Evolutionary conservation across 2,797 vertebrate species (phyloP).

Genomic region (Hippocampus kuda): DNA sequence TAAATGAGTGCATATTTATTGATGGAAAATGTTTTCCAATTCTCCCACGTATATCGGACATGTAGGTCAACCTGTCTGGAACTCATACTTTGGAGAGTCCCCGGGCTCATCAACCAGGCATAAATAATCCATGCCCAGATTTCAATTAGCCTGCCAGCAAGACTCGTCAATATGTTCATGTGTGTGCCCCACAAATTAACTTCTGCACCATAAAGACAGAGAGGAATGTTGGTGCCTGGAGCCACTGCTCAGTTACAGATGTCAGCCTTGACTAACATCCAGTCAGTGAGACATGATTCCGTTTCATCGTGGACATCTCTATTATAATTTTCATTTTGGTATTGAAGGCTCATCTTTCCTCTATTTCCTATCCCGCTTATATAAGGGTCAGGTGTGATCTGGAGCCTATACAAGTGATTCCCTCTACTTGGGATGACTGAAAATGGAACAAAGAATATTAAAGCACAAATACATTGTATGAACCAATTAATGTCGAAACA

Average conservation of each 20-base stretch:
- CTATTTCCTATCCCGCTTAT: no score
- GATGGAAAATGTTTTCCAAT: not conserved
- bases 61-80: slow-evolving; percentile 52
- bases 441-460: no score
- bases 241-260: slow-evolving; percentile 52
- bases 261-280: slow-evolving; percentile 48
- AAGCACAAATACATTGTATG: no score
- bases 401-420: no score
- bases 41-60: slow-evolving; percentile 16
- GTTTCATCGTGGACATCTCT: slow-evolving; percentile 12
- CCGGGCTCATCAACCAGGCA: slow-evolving; percentile 52
- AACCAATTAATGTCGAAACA: no score
- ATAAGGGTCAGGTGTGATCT: no score
- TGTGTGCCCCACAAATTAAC: slow-evolving; percentile 38
- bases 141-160: slow-evolving; percentile 56
- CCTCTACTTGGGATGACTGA: no score
- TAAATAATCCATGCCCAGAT: slow-evolving; percentile 59
- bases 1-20: not conserved
- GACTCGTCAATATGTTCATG: slow-evolving; percentile 35
- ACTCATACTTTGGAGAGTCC: slow-evolving; percentile 45
- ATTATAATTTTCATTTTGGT: not conserved
- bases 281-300: slow-evolving; percentile 23
- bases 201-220: slow-evolving; percentile 41
- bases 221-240: slow-evolving; percentile 25
- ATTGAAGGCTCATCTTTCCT: not conserved